These are phyloP conservation scores for Daptonema setosum DNA, from an alignment of 2,888 invertebrate genomes.

Conservation along the genomic window DNA sequence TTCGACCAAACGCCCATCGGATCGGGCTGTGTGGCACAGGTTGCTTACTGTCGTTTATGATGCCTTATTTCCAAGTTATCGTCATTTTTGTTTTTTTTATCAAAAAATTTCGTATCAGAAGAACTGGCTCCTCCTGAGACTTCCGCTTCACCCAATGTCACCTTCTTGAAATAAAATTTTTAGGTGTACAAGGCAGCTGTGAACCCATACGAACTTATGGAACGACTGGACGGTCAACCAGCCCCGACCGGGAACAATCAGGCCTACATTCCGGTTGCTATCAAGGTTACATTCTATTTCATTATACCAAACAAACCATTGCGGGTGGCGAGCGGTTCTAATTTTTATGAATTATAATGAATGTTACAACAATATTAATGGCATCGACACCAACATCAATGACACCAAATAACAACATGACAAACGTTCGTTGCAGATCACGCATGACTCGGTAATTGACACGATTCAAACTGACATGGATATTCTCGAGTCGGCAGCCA, in stretches of 20 bases:
- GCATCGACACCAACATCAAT: too few relatives aligned
- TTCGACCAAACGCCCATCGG: slow-evolving; percentile 32
- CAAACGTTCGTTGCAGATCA: slow-evolving; percentile 15
- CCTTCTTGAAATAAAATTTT: background rate
- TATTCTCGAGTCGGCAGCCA: slow-evolving; percentile 23
- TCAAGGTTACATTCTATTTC: background rate
- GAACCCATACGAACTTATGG: background rate
- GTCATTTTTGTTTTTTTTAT: too few relatives aligned
- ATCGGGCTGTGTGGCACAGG: slow-evolving; percentile 38
- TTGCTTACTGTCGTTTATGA: slow-evolving; percentile 11
- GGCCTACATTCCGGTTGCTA: background rate
- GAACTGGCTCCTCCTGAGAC: too few relatives aligned
- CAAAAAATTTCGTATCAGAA: too few relatives aligned
- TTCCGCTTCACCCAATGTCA: background rate
- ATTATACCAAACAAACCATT: too few relatives aligned
- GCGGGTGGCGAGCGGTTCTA: too few relatives aligned
- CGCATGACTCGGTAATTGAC: slow-evolving; percentile 31
- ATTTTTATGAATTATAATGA: background rate
- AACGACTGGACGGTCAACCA: background rate
- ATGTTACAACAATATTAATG: too few relatives aligned
- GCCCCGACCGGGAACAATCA: too few relatives aligned
- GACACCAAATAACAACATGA: too few relatives aligned
- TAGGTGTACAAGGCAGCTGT: background rate
- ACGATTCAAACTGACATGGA: slow-evolving; percentile 29
- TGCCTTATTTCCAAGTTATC: too few relatives aligned